Conservation (phyloP, 2,113 vertebrate genomes). For the Cnemophilus loriae region DNA sequence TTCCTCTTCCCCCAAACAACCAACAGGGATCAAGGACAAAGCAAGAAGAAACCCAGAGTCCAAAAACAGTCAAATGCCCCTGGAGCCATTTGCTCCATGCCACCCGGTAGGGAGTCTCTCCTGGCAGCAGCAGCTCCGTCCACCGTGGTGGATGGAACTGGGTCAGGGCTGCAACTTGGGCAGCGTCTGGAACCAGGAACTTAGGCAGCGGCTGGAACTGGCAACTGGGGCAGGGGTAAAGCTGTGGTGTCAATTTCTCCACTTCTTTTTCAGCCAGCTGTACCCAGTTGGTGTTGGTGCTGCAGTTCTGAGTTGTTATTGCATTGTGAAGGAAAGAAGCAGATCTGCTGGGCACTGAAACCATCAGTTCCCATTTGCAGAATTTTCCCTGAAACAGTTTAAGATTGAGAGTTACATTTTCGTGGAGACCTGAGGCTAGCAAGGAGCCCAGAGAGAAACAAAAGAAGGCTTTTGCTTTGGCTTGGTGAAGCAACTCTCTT, state of each 20-base stretch:
- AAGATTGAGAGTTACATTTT: background rate
- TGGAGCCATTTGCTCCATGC: accelerated
- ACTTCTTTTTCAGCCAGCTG: background rate
- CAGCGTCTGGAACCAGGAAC: background rate
- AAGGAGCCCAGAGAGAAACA: background rate
- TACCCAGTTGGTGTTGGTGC: background rate
- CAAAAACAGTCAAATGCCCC: background rate
- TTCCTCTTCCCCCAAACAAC: background rate
- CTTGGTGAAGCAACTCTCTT: background rate
- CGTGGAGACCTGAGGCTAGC: background rate
- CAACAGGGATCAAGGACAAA: background rate
- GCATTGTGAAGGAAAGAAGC: background rate
- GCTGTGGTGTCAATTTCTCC: accelerated
- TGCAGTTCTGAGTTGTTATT: background rate
- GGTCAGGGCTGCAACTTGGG: background rate
- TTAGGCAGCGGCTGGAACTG: background rate
- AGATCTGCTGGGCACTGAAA: accelerated
- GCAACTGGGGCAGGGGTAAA: background rate
- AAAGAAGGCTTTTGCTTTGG: background rate
- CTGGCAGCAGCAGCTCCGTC: background rate
- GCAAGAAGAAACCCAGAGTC: background rate
- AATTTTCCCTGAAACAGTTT: background rate
- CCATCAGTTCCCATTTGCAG: background rate
- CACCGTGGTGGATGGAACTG: background rate
- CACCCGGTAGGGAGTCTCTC: accelerated